Conservation (phyloP, 2,113 vertebrate genomes). For the Malaclemys terrapin region DNA sequence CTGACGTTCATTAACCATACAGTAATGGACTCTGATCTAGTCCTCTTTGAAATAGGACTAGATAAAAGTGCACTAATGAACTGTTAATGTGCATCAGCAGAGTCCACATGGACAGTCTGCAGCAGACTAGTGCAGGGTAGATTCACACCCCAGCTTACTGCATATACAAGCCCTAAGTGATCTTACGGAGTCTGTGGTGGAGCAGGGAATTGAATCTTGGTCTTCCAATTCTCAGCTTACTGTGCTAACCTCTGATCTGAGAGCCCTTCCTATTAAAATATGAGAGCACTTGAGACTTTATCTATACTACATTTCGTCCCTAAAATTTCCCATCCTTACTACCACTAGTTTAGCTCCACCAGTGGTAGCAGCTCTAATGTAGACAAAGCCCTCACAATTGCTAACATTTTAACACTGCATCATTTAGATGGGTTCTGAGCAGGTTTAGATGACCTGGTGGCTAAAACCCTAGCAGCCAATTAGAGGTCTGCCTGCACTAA, state of each 20-base stretch:
- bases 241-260: background rate
- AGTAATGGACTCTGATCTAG: background rate
- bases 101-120: background rate
- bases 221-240: background rate
- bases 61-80: background rate
- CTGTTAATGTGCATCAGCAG: background rate
- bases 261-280: background rate
- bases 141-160: background rate
- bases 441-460: background rate
- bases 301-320: background rate
- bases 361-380: background rate
- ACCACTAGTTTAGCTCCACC: background rate
- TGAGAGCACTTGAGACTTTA: background rate
- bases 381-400: background rate
- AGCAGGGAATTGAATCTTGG: background rate
- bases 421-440: background rate
- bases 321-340: background rate
- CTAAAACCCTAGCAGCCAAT: background rate
- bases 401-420: background rate
- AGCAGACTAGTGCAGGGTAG: background rate
- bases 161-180: background rate
- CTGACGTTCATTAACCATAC: background rate
- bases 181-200: background rate
- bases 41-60: background rate
- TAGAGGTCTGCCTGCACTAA: background rate